phyloP scores from a whole-genome alignment of 2,113 vertebrate genomes.

The Thymallus thymallus region DNA sequence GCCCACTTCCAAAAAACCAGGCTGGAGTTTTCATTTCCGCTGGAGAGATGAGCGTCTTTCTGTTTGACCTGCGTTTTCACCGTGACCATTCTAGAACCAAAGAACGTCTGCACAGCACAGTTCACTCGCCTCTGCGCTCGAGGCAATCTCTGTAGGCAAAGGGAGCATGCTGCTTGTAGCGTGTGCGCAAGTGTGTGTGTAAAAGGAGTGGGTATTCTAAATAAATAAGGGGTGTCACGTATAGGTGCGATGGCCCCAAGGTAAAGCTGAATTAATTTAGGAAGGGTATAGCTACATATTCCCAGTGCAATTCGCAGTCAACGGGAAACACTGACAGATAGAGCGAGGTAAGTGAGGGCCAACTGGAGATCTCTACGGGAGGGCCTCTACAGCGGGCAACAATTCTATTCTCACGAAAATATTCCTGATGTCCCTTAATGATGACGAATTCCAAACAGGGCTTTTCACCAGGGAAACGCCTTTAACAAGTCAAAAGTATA shows the following conservation, averaged over 20 bases:
- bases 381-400: constrained; percentile 39
- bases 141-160: constrained; percentile 3
- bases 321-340: constrained; percentile 43
- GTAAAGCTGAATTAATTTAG: constrained; percentile 42
- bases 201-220: constrained; percentile 9
- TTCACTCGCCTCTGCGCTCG: background rate
- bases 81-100: constrained; percentile 18
- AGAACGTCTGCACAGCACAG: background rate
- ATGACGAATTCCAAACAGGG: constrained; percentile 44
- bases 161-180: constrained; percentile 2
- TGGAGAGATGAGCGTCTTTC: constrained; percentile 35
- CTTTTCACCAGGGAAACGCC: constrained; percentile 40
- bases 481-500: constrained; percentile 36
- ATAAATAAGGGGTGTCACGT: constrained; percentile 10
- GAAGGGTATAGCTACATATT: constrained; percentile 26
- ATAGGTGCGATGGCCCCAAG: constrained; percentile 12
- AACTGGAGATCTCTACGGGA: constrained; percentile 56
- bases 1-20: constrained; percentile 58
- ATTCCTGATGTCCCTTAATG: constrained; percentile 55
- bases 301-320: constrained; percentile 45
- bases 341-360: constrained; percentile 53
- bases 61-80: constrained; percentile 34
- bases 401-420: constrained; percentile 40
- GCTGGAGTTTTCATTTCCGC: constrained; percentile 13
- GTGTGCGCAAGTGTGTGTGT: constrained; percentile 10